Percentiles rank a stretch among this genome's conserved stretches.
Conservation (phyloP, 2,888 invertebrate species). For the Andrena praecox region DNA sequence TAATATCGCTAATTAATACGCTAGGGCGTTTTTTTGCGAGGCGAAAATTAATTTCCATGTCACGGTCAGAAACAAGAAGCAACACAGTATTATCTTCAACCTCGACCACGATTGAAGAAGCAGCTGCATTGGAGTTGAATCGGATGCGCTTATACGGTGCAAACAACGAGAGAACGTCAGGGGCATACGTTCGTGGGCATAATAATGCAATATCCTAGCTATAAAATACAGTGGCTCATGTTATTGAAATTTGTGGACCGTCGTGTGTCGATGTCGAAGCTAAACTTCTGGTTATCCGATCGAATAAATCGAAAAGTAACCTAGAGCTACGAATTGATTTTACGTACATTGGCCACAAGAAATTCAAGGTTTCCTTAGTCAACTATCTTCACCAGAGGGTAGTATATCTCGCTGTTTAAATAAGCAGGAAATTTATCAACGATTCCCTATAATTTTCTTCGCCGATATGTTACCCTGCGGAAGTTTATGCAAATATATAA, state of each 20-base stretch:
- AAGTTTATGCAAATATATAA: no score
- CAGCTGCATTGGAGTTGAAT: constrained; percentile 76
- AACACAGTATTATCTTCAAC: constrained; percentile 67
- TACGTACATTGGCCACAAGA: background rate
- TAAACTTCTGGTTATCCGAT: constrained; percentile 1
- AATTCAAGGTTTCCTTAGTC: background rate
- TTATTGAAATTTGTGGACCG: constrained; percentile 48
- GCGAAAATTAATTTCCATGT: constrained; percentile 70
- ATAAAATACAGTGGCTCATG: constrained; percentile 59
- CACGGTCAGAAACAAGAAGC: constrained; percentile 35
- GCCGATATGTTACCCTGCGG: no score
- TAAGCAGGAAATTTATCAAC: no score
- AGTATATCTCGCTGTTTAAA: no score
- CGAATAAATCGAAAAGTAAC: background rate
- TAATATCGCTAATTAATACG: background rate
- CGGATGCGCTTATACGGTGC: constrained; percentile 49
- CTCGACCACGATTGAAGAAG: constrained; percentile 59
- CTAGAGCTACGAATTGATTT: background rate
- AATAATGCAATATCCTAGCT: constrained; percentile 76
- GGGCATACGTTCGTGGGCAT: constrained; percentile 58
- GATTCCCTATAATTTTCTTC: no score
- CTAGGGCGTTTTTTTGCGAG: constrained; percentile 23
- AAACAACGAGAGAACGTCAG: constrained; percentile 24
- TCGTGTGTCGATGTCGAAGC: constrained; percentile 1
- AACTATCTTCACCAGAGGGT: no score